Conservation (phyloP, 2,113 vertebrate species). For the Speoplatyrhinus poulsoni region DNA sequence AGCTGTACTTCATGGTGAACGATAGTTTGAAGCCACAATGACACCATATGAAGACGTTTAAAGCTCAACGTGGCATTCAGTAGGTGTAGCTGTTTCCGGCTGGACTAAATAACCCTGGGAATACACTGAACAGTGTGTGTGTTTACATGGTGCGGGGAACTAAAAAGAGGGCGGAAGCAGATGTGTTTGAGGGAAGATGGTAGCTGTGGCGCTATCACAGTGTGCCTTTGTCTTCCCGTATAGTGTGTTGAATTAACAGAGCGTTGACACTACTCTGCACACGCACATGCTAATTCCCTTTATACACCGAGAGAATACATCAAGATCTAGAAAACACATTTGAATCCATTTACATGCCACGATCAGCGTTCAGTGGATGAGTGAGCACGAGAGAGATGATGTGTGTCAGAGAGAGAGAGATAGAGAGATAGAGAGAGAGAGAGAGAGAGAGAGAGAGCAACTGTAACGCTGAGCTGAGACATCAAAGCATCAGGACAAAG, state of each 20-base stretch:
- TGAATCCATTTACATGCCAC: conserved; percentile 56
- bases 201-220: conserved; percentile 68
- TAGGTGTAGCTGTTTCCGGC: conserved; percentile 57
- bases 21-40: conserved; percentile 27
- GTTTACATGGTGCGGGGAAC: conserved; percentile 53
- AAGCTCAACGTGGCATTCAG: conserved; percentile 33
- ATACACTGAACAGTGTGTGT: conserved; percentile 71
- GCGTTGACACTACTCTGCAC: conserved; percentile 64
- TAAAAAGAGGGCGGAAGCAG: conserved; percentile 70
- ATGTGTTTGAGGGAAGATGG: conserved; percentile 68
- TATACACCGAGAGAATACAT: conserved; percentile 69
- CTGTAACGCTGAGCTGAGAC: conserved; percentile 16
- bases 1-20: background rate
- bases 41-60: conserved; percentile 35
- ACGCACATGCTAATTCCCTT: conserved; percentile 74
- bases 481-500: conserved; percentile 65
- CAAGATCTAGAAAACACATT: conserved; percentile 65
- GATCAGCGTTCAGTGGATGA: conserved; percentile 27
- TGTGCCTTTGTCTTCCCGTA: conserved; percentile 64
- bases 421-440: conserved; percentile 24
- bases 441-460: conserved; percentile 8
- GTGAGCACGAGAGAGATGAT: background rate
- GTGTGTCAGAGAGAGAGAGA: conserved; percentile 21
- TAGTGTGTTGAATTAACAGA: conserved; percentile 72
- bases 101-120: conserved; percentile 63